A percentile compares a stretch with the other conserved stretches of the same genome.
Evolutionary conservation across 2,113 vertebrate species (phyloP).

Genomic region (Sardina pilchardus): DNA sequence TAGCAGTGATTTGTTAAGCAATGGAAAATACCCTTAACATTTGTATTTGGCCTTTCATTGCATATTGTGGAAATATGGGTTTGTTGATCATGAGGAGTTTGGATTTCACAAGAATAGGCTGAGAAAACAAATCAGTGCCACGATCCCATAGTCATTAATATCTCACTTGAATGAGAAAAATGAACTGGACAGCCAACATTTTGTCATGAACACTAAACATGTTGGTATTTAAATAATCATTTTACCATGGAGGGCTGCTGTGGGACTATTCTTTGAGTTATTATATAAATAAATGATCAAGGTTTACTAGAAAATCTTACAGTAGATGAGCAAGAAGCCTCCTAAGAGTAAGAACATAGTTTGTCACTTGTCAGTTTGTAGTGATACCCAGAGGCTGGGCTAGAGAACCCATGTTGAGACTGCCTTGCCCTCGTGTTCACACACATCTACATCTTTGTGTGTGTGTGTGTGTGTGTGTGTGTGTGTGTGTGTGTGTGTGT

Average conservation of each 20-base stretch:
- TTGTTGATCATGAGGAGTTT: not conserved
- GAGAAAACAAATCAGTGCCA: not conserved
- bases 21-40: conserved; percentile 13
- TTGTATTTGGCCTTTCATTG: not conserved
- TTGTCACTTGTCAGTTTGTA: not conserved
- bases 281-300: conserved; percentile 31
- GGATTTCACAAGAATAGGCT: not conserved
- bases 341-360: not conserved
- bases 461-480: conserved; percentile 18
- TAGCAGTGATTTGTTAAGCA: conserved; percentile 12
- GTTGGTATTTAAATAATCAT: not conserved
- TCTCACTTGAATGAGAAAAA: not conserved
- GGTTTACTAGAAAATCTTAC: not conserved
- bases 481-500: conserved; percentile 12
- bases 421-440: not conserved
- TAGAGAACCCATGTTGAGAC: not conserved
- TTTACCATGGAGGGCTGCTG: not conserved
- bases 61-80: not conserved
- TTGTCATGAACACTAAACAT: not conserved
- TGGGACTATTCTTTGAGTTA: not conserved
- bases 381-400: not conserved
- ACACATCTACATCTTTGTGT: not conserved
- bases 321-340: not conserved
- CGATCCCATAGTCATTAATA: not conserved
- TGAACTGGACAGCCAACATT: not conserved